A percentile compares a stretch with the other conserved stretches of the same genome.
phyloP scores from a whole-genome alignment of 2,888 invertebrate species.

The Carabus problematicus region DNA sequence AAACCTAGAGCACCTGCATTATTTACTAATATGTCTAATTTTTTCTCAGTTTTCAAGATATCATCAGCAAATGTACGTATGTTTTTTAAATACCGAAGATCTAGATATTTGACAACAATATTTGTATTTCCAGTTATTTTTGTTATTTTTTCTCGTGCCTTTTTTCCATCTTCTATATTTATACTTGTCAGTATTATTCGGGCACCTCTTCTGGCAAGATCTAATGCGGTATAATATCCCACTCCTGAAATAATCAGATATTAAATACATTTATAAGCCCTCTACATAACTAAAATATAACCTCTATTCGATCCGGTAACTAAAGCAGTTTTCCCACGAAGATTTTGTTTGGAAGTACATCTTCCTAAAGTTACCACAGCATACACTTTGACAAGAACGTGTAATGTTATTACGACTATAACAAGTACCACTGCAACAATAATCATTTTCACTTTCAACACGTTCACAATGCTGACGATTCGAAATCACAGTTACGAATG shows the following conservation, averaged over 20 bases:
- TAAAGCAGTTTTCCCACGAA: conserved; percentile 54
- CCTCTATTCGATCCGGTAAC: conserved; percentile 55
- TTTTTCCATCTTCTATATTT: conserved; percentile 55
- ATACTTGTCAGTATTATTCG: conserved; percentile 64
- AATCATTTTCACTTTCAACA: too few species aligned
- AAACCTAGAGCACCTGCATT: conserved; percentile 68
- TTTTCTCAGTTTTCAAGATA: conserved; percentile 63
- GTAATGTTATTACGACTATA: conserved; percentile 6
- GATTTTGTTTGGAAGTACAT: conserved; percentile 51
- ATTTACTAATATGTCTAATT: conserved; percentile 70
- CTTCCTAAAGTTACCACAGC: conserved; percentile 47
- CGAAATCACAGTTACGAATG: too few species aligned
- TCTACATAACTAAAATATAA: conserved; percentile 38
- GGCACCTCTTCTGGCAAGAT: conserved; percentile 61
- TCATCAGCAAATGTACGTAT: conserved; percentile 69
- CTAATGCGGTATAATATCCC: conserved; percentile 58
- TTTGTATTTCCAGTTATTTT: conserved; percentile 55
- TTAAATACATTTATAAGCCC: too few species aligned
- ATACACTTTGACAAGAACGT: conserved; percentile 45
- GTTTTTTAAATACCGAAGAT: conserved; percentile 64
- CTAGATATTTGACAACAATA: conserved; percentile 59
- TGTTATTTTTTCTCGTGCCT: conserved; percentile 54
- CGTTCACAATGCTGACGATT: too few species aligned
- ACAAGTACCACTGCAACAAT: too few species aligned
- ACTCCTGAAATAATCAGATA: conserved; percentile 53